phyloP scores from a whole-genome alignment of 2,113 vertebrate genomes.

The Anarrhichthys ocellatus region DNA sequence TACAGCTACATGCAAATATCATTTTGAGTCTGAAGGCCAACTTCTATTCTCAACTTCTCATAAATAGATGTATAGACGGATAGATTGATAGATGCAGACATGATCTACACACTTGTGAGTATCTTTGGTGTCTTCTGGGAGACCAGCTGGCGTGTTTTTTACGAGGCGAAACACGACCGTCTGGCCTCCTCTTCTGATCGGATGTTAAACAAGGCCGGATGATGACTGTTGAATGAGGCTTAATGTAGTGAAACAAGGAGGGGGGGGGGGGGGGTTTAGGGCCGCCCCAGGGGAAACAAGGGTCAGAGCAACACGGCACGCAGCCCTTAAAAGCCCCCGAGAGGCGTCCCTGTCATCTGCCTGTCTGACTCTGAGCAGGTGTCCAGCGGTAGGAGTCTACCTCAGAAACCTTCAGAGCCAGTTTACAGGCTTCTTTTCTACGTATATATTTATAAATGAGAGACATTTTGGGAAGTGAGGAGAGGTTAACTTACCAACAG shows the following conservation, averaged over 20 bases:
- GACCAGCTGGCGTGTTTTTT: constrained; percentile 78
- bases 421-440: too few species aligned
- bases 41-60: not conserved
- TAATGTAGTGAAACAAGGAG: constrained; percentile 50
- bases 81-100: not conserved
- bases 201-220: constrained; percentile 58
- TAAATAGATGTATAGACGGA: not conserved
- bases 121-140: not conserved
- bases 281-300: constrained; percentile 17
- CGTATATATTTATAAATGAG: too few species aligned
- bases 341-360: constrained; percentile 63
- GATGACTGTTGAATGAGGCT: constrained; percentile 57
- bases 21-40: not conserved
- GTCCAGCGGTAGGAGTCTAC: constrained; percentile 2
- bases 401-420: too few species aligned
- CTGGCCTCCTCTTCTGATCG: constrained; percentile 54
- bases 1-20: too few species aligned
- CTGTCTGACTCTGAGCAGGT: constrained; percentile 26
- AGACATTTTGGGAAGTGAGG: too few species aligned
- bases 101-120: not conserved
- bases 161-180: constrained; percentile 51
- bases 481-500: too few species aligned
- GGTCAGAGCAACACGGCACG: constrained; percentile 43
- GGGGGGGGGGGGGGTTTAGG: not conserved
- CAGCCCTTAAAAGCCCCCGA: constrained; percentile 44